These are phyloP conservation scores for Mormyrus iriodes DNA, from an alignment of 2,113 vertebrate genomes.

Conservation along the genomic window DNA sequence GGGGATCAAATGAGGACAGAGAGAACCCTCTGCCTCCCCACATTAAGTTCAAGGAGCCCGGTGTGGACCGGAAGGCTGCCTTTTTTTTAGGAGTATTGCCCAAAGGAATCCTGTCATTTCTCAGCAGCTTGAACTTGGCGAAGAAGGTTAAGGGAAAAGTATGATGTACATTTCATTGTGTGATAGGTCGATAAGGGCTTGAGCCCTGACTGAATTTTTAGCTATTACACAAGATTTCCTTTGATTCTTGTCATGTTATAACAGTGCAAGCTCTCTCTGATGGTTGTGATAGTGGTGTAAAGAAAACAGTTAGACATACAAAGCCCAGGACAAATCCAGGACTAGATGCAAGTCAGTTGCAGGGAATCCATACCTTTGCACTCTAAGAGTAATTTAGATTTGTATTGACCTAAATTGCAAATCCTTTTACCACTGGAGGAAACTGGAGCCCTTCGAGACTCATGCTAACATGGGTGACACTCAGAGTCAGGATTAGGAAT, in stretches of 20 bases:
- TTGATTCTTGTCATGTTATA: background rate
- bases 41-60: conserved; percentile 38
- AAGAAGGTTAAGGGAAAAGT: background rate
- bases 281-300: background rate
- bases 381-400: background rate
- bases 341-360: background rate
- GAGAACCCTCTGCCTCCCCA: conserved; percentile 26
- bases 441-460: background rate
- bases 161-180: background rate
- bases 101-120: background rate
- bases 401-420: background rate
- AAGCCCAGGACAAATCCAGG: background rate
- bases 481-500: background rate
- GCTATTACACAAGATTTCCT: background rate
- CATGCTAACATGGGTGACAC: background rate
- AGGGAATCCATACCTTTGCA: background rate
- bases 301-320: background rate
- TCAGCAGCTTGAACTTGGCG: background rate
- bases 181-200: background rate
- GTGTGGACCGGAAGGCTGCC: conserved; percentile 25
- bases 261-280: background rate
- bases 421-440: background rate
- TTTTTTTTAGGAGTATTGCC: conserved; percentile 34
- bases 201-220: background rate
- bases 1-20: conserved; percentile 34